Base-by-base conservation (phyloP, 2,888 invertebrate genomes). In the Synergus laeviventris region DNA sequence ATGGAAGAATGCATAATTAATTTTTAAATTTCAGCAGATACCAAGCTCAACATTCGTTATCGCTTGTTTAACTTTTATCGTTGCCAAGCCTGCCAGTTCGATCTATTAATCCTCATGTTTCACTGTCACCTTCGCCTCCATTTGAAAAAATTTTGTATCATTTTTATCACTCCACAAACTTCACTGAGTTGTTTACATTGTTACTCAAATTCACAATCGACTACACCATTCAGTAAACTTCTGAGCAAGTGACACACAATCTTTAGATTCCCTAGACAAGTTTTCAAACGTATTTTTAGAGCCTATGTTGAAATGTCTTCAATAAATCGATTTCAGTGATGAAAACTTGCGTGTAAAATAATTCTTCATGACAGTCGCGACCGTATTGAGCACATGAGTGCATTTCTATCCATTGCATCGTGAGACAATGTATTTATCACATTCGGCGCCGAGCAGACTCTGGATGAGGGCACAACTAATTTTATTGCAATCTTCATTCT, bases 371-470 rank as follows among this genome's bases (percentile, higher is more conserved):
- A 42, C 39, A 39, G 42, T 39, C 21, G n/a, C 64, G 14, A 39
- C 0, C 16, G 16, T 31, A 36, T 62, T 38, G 12, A 66, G 14
- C 16, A n/a, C 31, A 14, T 45, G 16, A 16, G 24, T 49, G 42
- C 8, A 49, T 8, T 21, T 24, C 31, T 66, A 45, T 24, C 31
- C 14, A 9, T 8, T 11, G 45, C 14, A 31, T 21, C 12, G 49
- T 36, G 45, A 31, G 62, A 59, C 38, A 38, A 62, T 38, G 18
- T 2, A 16, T 82, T 85, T 85, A 85, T 84, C 84, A 79, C 85
- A 84, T 85, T 84, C 85, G 85, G 81, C 83, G 81, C 80, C 83
- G 83, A 83, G 82, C 75, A 62, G 76, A 82, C 81, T 82, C 81
- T 82, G 21, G 21, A 12, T 24, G 21, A 18, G 21, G 12, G n/a